Conservation (phyloP, 2,888 invertebrate genomes). For the Noctua janthe region DNA sequence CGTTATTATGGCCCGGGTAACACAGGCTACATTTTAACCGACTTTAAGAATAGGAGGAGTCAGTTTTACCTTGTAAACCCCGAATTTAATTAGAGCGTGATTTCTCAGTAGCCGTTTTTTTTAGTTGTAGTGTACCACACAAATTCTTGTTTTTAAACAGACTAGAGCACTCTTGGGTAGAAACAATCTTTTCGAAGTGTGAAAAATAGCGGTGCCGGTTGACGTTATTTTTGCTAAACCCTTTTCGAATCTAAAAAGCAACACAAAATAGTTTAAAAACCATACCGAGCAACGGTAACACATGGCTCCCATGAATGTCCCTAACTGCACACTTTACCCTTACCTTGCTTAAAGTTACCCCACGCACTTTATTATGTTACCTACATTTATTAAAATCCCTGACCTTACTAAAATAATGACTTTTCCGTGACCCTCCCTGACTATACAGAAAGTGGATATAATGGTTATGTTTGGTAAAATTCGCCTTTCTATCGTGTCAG, state of each 20-base stretch:
- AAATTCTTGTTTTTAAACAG: not conserved
- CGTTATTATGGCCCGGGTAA: too few relatives aligned
- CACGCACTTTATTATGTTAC: not conserved
- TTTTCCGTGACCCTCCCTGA: slow-evolving; percentile 25
- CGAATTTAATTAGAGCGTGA: too few relatives aligned
- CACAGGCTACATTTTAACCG: too few relatives aligned
- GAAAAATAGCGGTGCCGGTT: not conserved
- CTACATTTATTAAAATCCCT: slow-evolving; percentile 18
- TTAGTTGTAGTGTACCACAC: too few relatives aligned
- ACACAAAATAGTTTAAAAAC: not conserved
- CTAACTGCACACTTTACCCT: not conserved
- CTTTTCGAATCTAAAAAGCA: not conserved
- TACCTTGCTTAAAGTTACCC: not conserved
- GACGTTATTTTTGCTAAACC: not conserved
- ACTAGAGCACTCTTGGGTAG: not conserved
- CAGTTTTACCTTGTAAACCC: too few relatives aligned
- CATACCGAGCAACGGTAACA: not conserved
- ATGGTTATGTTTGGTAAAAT: slow-evolving; percentile 41
- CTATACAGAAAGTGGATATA: slow-evolving; percentile 18
- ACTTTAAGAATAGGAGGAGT: too few relatives aligned
- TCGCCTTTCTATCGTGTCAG: not conserved
- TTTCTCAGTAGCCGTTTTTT: too few relatives aligned
- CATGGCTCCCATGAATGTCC: not conserved
- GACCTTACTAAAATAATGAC: slow-evolving; percentile 31
- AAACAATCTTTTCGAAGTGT: not conserved